These are phyloP conservation scores for Fukomys damarensis DNA, from an alignment of 2,113 vertebrate species.

Conservation along the genomic window DNA sequence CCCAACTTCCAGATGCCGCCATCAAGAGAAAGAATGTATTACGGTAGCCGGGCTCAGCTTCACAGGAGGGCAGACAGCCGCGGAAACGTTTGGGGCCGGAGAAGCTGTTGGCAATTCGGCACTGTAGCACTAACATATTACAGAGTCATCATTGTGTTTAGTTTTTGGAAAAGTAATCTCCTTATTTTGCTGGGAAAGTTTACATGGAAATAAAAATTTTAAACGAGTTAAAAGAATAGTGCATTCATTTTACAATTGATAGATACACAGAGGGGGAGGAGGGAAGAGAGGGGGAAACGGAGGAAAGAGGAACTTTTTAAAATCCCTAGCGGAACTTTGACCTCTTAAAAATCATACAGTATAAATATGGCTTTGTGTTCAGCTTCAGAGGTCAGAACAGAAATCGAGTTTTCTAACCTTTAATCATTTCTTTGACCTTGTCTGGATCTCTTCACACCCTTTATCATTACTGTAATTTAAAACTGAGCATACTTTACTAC, in stretches of 20 bases:
- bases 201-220: neutral
- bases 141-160: neutral
- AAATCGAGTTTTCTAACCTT: slow-evolving; percentile 53
- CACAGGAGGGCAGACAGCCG: neutral
- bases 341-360: neutral
- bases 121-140: neutral
- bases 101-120: neutral
- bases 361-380: neutral
- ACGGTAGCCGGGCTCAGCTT: neutral
- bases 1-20: neutral
- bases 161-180: neutral
- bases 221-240: neutral
- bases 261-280: neutral
- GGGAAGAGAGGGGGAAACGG: neutral
- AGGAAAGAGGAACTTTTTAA: neutral
- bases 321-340: slow-evolving; percentile 46
- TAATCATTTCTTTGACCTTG: slow-evolving; percentile 51
- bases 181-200: neutral
- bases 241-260: neutral
- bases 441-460: slow-evolving; percentile 50
- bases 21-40: neutral
- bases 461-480: slow-evolving; percentile 37
- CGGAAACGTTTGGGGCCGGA: neutral
- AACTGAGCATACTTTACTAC: neutral
- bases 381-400: slow-evolving; percentile 17